Evolutionary conservation across 2,797 vertebrate genomes (phyloP), one percentile per base, ranked within the genome.

Genomic region (Paramormyrops hopkinsi): DNA sequence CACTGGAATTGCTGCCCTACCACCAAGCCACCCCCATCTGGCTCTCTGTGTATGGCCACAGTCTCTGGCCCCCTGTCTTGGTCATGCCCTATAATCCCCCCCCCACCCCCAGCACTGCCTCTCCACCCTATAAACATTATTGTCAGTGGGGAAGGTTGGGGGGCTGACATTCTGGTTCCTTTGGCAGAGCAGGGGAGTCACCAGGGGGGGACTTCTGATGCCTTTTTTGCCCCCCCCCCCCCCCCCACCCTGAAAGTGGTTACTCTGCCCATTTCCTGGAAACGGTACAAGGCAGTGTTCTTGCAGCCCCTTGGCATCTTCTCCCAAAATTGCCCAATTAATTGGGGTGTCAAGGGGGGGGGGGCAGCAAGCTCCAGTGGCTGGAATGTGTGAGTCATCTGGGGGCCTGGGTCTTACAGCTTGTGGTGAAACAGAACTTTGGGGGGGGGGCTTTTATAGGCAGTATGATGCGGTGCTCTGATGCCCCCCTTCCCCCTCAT

Each of bases 321-420:
- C 46, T 33, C 83, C 48, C 22, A 50, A 51, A 85, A 85, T 22
- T 50, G 11, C 50, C 46, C 83, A 50, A 85, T 85, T 85, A 51
- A 50, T 85, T 85, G 14, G 37, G 73, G 44, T 44, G 73, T 79
- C 17, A 12, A 14, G 44, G 44, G 46, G 48, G 79, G 41, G 44
- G 14, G 41, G 25, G 82, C 50, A 51, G 11, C 22, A 25, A n/a
- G 48, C 44, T 25, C 69, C 73, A 7, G 50, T 85, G 83, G 25
- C 83, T 85, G 83, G 48, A 85, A 85, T 85, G 46, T 85, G 83
- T 53, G 83, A 85, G 83, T 53, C 83, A 85, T 46, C 46, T 50
- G 83, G 14, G 73, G 12, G 73, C 5, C 33, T 79, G n/a, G 73
- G 73, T 44, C 37, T 79, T 41, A 44, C 73, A 79, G 73, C 73